phyloP scores from a whole-genome alignment of 2,888 invertebrate species.

The Clostera curtula region DNA sequence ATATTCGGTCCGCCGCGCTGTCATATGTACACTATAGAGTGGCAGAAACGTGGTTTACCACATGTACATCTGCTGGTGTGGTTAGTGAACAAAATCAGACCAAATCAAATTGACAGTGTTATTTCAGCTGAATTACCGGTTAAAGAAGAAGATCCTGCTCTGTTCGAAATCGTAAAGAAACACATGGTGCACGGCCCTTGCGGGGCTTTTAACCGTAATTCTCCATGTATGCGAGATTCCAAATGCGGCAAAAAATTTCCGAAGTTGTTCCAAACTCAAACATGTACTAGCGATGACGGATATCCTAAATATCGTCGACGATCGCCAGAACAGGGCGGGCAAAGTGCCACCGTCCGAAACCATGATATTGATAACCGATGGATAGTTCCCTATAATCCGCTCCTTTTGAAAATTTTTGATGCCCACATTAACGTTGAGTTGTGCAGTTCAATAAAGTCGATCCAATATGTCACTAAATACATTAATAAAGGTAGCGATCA shows the following conservation, averaged over 20 bases:
- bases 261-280: conserved; percentile 13
- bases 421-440: too few relatives aligned
- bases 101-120: conserved; percentile 17
- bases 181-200: conserved; percentile 19
- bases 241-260: conserved; percentile 19
- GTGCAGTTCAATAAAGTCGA: too few relatives aligned
- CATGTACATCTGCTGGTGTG: conserved; percentile 17
- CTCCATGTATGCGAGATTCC: conserved; percentile 17
- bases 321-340: conserved; percentile 15
- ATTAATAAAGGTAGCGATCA: too few relatives aligned
- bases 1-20: conserved; percentile 12
- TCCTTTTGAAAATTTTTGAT: conserved; percentile 14
- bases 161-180: conserved; percentile 16
- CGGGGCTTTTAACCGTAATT: conserved; percentile 13
- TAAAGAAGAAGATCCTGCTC: conserved; percentile 14
- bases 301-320: conserved; percentile 19
- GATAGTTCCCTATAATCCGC: conserved; percentile 16
- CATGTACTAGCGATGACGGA: conserved; percentile 17
- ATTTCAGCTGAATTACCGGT: conserved; percentile 19
- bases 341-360: conserved; percentile 9
- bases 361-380: conserved; percentile 18
- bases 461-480: conserved; percentile 11
- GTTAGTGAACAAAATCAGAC: conserved; percentile 17
- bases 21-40: conserved; percentile 16
- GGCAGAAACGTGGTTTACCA: conserved; percentile 19